Evolutionary conservation across 2,113 vertebrate genomes (phyloP).

Genomic region (Motacilla alba): DNA sequence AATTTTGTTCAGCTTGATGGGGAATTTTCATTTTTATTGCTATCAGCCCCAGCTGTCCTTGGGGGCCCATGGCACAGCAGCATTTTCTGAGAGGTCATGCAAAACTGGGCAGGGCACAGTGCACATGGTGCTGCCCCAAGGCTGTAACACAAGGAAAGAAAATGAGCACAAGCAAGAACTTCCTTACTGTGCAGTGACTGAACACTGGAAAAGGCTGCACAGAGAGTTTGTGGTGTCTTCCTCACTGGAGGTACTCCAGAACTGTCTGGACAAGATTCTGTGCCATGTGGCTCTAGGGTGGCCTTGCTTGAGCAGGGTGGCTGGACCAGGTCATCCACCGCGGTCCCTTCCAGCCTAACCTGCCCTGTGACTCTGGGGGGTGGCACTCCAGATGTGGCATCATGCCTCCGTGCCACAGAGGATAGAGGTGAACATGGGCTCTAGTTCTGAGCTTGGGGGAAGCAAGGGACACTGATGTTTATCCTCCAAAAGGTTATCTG

Average conservation of each 20-base stretch:
- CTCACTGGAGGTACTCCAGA: neutral
- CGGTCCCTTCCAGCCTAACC: neutral
- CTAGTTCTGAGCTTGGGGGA: fast-evolving
- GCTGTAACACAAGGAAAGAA: neutral
- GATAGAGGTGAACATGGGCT: neutral
- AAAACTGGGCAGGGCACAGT: fast-evolving
- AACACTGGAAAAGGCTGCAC: neutral
- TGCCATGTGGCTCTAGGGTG: too few species aligned
- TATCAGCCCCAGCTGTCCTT: neutral
- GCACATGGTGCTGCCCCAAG: fast-evolving
- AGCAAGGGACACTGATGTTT: neutral
- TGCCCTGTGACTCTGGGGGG: neutral
- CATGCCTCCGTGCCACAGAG: neutral
- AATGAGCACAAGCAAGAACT: neutral
- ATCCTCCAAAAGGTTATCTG: neutral
- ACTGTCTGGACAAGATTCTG: neutral
- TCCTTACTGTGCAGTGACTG: neutral
- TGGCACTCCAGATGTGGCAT: neutral
- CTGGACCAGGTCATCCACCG: neutral
- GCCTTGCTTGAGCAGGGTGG: neutral
- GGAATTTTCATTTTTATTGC: constrained; percentile 22
- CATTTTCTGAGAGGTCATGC: neutral
- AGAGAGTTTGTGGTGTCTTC: neutral
- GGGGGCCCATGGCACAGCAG: neutral
- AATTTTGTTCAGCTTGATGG: neutral